These are phyloP conservation scores for Caenorhabditis japonica DNA, from an alignment of 2,888 invertebrate species.

Conservation along the genomic window DNA sequence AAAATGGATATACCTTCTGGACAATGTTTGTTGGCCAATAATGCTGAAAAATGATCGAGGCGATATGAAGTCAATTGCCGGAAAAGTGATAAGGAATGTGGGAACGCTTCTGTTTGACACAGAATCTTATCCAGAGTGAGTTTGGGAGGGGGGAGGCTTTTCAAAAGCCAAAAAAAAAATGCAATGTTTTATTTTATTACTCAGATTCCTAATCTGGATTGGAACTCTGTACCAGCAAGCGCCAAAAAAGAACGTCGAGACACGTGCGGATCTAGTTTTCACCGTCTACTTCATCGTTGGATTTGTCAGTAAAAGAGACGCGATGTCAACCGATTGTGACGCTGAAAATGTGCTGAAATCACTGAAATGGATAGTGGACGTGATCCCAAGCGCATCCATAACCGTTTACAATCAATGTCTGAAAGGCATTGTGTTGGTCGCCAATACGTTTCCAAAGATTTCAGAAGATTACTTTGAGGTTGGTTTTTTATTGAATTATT, in stretches of 20 bases:
- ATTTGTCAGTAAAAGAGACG: conserved; percentile 8
- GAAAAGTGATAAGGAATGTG: conserved; percentile 9
- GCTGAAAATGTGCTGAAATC: conserved; percentile 16
- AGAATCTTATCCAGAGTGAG: conserved; percentile 19
- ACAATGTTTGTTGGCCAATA: conserved; percentile 26
- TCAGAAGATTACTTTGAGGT: conserved; percentile 19
- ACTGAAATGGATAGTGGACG: conserved; percentile 28
- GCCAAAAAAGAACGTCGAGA: conserved; percentile 6
- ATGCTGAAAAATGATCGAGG: conserved; percentile 19
- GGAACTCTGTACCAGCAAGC: conserved; percentile 13
- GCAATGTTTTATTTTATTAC: no score
- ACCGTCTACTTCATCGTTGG: conserved; percentile 20
- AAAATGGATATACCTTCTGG: conserved; percentile 36
- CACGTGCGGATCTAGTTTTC: conserved; percentile 19
- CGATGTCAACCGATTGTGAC: background rate
- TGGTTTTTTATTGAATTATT: background rate
- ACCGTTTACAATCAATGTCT: conserved; percentile 27
- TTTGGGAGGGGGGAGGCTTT: background rate
- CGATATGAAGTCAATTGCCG: conserved; percentile 16
- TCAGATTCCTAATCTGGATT: conserved; percentile 30
- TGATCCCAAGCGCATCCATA: conserved; percentile 14
- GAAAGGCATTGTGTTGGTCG: conserved; percentile 17
- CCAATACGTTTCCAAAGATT: conserved; percentile 7
- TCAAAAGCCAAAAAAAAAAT: no score
- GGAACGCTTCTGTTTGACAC: conserved; percentile 17